Evolutionary conservation across 2,888 invertebrate species (phyloP), one percentile per base, ranked within the genome.

Genomic region (Parelbella ahira): DNA sequence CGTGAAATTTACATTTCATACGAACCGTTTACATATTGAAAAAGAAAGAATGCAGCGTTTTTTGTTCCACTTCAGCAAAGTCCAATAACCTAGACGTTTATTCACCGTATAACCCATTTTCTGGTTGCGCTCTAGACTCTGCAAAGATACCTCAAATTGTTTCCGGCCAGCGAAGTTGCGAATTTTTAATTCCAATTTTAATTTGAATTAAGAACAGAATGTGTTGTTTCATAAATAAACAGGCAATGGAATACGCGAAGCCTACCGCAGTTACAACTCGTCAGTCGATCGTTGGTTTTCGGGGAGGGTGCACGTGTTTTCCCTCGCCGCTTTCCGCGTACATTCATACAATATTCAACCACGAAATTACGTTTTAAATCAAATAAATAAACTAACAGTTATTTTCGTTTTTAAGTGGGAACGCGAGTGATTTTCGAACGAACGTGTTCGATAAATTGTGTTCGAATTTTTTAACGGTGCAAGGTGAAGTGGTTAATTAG

Each of bases 151-250:
- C n/a, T n/a, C n/a, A n/a, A n/a, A n/a, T n/a, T n/a, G n/a, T n/a
- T n/a, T n/a, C n/a, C n/a, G n/a, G n/a, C 18, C 30, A 25, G 19
- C 9, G n/a, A n/a, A 8, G 19, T 4, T 3, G 18, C 30, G 39
- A 32, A 32, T 39, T 39, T 25, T 38, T 38, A 30, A 39, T 39
- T 39, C 25, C 8, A 41, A 41, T 41, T 41, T 13, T 20, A 42
- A 42, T 42, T 34, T 13, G 28, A 34, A 42, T 33, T 34, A 34
- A 42, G 34, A 42, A 34, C 5, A 20, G 30, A 39, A 39, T 39
- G 39, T 41, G 27, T 38, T 29, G 38, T 42, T 42, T 28, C 27
- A 42, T 42, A 42, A 42, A 34, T 42, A 42, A 42, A 42, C 34
- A 42, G 32, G 21, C 21, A 9, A 12, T 20, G 41, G 30, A 19